These are phyloP conservation scores for Fukomys damarensis DNA, from an alignment of 2,113 vertebrate species.

Conservation along the genomic window DNA sequence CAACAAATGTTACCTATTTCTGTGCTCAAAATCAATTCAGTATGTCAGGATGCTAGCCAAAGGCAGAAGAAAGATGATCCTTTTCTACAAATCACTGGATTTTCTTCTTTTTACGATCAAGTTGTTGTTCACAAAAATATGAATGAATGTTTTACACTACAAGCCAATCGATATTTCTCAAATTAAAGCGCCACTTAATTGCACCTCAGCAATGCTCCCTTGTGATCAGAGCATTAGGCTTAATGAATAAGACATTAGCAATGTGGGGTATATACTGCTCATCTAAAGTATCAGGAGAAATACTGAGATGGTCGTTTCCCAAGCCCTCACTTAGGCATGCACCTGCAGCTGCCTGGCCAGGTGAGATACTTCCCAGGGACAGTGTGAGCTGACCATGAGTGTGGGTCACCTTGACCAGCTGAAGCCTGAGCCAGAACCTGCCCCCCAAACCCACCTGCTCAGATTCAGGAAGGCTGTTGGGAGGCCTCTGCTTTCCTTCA, in stretches of 20 bases:
- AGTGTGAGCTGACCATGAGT: not conserved
- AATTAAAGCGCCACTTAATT: conserved; percentile 72
- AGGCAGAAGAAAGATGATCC: not conserved
- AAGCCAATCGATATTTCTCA: conserved; percentile 67
- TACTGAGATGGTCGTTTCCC: conserved; percentile 25
- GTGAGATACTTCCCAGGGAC: fast-evolving
- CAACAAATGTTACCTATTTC: not conserved
- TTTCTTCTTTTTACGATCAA: conserved; percentile 45
- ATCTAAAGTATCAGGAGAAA: conserved; percentile 9
- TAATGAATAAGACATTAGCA: conserved; percentile 70
- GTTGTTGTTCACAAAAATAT: conserved; percentile 34
- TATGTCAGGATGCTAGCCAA: not conserved
- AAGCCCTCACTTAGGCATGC: no score
- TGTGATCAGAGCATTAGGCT: conserved; percentile 47
- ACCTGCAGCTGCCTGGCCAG: not conserved
- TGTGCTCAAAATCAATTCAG: not conserved
- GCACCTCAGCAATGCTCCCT: conserved; percentile 58
- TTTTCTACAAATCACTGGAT: not conserved
- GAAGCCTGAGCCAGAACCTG: fast-evolving
- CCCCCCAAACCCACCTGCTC: not conserved
- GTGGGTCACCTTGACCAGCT: not conserved
- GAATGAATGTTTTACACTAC: not conserved
- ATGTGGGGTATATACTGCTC: not conserved
- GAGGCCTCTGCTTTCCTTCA: conserved; percentile 64
- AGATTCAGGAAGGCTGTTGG: conserved; percentile 67